Conservation (phyloP, 2,113 vertebrate species). For the Macaca fascicularis region T2T-MFA8v1.1 NC_088381.1:74202501-74203000, state of each 20-base stretch:
- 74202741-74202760: background rate
- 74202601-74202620: background rate
- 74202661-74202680: background rate
- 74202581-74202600: background rate
- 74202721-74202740: background rate
- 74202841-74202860: background rate
- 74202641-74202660: background rate
- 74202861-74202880: rapidly evolving
- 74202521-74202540: background rate
- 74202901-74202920: background rate
- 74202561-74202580: background rate
- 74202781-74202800: background rate
- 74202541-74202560: background rate
- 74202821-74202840: background rate
- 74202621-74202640: background rate
- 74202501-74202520: background rate
- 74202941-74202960: rapidly evolving
- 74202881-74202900: background rate
- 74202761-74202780: background rate
- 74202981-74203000: background rate
- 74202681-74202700: conserved; percentile 46
- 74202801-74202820: background rate
- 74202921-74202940: background rate
- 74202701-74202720: background rate
- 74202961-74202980: background rate